phyloP scores from a whole-genome alignment of 1,140 invertebrate genomes.

The Danaus plexippus region DNA sequence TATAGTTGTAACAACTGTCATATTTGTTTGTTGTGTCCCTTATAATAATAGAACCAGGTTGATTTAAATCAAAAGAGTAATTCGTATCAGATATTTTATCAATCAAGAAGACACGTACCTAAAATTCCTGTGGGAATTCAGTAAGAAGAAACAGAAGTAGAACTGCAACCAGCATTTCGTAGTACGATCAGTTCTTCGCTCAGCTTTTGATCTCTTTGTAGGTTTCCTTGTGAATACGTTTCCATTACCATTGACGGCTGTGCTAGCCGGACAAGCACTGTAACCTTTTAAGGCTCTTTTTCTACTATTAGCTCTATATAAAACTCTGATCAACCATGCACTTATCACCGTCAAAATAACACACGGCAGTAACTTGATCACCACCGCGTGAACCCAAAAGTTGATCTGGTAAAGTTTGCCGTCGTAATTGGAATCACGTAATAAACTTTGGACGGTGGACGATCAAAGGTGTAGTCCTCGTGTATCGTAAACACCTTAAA shows the following conservation, averaged over 20 bases:
- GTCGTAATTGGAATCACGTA: slow-evolving; percentile 76
- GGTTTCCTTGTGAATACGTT: slow-evolving; percentile 56
- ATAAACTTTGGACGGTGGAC: slow-evolving; percentile 72
- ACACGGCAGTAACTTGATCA: slow-evolving; percentile 91
- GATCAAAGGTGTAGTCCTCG: slow-evolving; percentile 52
- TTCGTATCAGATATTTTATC: not conserved
- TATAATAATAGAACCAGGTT: not conserved
- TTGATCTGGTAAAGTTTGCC: slow-evolving; percentile 76
- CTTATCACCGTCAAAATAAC: slow-evolving; percentile 86
- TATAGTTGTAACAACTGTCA: too few relatives aligned
- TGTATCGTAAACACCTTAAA: slow-evolving; percentile 66
- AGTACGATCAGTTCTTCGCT: slow-evolving; percentile 84
- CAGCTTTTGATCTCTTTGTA: slow-evolving; percentile 74
- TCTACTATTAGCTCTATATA: slow-evolving; percentile 79
- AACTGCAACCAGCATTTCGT: slow-evolving; percentile 92
- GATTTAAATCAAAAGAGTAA: not conserved
- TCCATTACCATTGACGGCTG: slow-evolving; percentile 49
- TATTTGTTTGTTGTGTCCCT: not conserved
- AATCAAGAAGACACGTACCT: slow-evolving; percentile 30
- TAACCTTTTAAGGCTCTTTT: slow-evolving; percentile 78
- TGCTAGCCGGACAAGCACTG: slow-evolving; percentile 67
- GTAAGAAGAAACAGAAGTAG: slow-evolving; percentile 80
- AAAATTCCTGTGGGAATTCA: slow-evolving; percentile 61
- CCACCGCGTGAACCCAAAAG: slow-evolving; percentile 90
- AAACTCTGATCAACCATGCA: slow-evolving; percentile 83